Evolutionary conservation across 2,113 vertebrate species (phyloP).

Genomic region (Proterorhinus semilunaris): DNA sequence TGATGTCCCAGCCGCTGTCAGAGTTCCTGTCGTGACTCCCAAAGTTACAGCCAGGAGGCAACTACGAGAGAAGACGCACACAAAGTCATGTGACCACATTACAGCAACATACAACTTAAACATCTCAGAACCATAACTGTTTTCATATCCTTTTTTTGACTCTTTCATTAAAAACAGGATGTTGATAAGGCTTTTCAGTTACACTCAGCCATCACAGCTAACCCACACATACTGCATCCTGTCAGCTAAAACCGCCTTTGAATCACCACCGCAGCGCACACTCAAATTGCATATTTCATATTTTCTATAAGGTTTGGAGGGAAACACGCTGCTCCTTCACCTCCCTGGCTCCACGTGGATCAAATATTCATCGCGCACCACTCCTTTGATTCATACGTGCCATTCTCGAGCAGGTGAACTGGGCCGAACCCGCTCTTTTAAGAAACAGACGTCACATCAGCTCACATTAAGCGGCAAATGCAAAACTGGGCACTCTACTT

Average conservation of each 20-base stretch:
- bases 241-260: conserved; percentile 18
- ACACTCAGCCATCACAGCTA: not conserved
- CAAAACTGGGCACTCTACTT: conserved; percentile 38
- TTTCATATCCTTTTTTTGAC: not conserved
- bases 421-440: not conserved
- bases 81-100: conserved; percentile 4
- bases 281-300: not conserved
- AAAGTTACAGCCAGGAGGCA: conserved; percentile 65
- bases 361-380: conserved; percentile 16
- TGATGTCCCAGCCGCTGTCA: conserved; percentile 63
- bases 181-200: conserved; percentile 17
- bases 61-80: conserved; percentile 41
- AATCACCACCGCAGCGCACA: conserved; percentile 1
- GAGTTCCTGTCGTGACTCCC: conserved; percentile 58
- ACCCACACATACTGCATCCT: conserved; percentile 27
- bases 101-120: not conserved
- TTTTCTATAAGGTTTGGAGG: conserved; percentile 8
- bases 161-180: conserved; percentile 43
- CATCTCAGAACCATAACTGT: not conserved
- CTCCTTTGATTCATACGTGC: conserved; percentile 19
- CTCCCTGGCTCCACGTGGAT: conserved; percentile 15
- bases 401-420: not conserved
- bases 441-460: not conserved
- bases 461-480: not conserved
- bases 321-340: conserved; percentile 5